phyloP scores from a whole-genome alignment of 2,888 invertebrate genomes.

The Prosapia bicincta region DNA sequence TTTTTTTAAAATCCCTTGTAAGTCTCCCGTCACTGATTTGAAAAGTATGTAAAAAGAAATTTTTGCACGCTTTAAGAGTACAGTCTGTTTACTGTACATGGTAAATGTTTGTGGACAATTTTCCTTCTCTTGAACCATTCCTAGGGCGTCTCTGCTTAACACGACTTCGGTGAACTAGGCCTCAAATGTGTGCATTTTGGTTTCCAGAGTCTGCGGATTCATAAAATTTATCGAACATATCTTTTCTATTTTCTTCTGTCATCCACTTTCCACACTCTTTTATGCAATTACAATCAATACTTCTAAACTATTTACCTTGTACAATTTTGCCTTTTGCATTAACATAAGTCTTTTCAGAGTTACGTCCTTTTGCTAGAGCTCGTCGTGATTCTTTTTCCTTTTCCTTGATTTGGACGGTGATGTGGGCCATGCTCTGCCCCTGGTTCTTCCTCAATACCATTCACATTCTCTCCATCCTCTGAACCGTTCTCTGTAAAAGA shows the following conservation, averaged over 20 bases:
- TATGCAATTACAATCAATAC: constrained; percentile 9
- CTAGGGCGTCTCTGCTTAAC: neutral
- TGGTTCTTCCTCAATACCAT: neutral
- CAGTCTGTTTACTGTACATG: neutral
- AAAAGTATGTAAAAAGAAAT: constrained; percentile 14
- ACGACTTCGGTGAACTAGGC: constrained; percentile 5
- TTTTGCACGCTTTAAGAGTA: constrained; percentile 10
- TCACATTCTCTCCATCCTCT: neutral
- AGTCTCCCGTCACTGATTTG: constrained; percentile 10
- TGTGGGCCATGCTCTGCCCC: too few species aligned
- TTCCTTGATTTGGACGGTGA: too few species aligned
- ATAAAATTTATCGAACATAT: constrained; percentile 7
- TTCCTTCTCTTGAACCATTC: neutral
- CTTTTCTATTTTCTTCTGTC: constrained; percentile 9
- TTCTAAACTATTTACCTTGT: constrained; percentile 2
- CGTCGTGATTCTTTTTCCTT: neutral
- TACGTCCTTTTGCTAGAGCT: constrained; percentile 3
- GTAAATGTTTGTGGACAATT: neutral
- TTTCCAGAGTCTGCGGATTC: constrained; percentile 3
- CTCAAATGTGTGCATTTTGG: constrained; percentile 18
- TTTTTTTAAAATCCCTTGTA: neutral
- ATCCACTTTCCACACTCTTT: neutral
- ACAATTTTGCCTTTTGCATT: constrained; percentile 8
- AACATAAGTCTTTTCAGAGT: neutral
- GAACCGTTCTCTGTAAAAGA: neutral